These are phyloP conservation scores for Panagrolaimus sp. DNA, from an alignment of 1,140 invertebrate genomes.

Conservation along the genomic window DNA sequence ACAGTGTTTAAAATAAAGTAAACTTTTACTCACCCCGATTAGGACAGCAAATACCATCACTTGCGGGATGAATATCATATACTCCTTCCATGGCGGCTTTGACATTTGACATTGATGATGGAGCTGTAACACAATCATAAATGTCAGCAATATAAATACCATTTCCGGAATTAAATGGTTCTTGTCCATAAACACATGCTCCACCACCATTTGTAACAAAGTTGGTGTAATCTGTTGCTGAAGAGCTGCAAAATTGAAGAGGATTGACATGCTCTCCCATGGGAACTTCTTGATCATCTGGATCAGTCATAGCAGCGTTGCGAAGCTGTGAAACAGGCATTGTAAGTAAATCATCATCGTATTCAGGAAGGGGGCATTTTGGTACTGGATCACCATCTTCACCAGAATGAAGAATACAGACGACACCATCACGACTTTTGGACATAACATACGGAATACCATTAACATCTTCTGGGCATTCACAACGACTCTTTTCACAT, in stretches of 20 bases:
- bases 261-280: constrained; percentile 58
- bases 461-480: constrained; percentile 56
- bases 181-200: constrained; percentile 46
- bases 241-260: constrained; percentile 49
- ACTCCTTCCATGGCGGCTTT: constrained; percentile 55
- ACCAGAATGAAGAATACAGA: constrained; percentile 54
- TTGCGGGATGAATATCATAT: constrained; percentile 32
- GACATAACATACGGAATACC: constrained; percentile 52
- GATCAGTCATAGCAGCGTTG: constrained; percentile 56
- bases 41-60: constrained; percentile 38
- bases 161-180: constrained; percentile 48
- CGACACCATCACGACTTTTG: constrained; percentile 55
- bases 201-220: constrained; percentile 53
- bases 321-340: constrained; percentile 57
- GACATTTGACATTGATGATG: constrained; percentile 50
- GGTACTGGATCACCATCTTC: constrained; percentile 57
- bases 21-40: constrained; percentile 3
- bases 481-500: constrained; percentile 55
- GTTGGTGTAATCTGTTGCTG: constrained; percentile 49
- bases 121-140: constrained; percentile 50
- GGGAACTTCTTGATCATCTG: constrained; percentile 55
- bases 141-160: constrained; percentile 53
- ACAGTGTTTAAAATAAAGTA: background rate
- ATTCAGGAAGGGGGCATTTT: constrained; percentile 55
- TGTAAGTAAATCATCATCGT: constrained; percentile 52